Conservation (phyloP, 2,888 invertebrate species). For the Drosophila demipolita region DNA sequence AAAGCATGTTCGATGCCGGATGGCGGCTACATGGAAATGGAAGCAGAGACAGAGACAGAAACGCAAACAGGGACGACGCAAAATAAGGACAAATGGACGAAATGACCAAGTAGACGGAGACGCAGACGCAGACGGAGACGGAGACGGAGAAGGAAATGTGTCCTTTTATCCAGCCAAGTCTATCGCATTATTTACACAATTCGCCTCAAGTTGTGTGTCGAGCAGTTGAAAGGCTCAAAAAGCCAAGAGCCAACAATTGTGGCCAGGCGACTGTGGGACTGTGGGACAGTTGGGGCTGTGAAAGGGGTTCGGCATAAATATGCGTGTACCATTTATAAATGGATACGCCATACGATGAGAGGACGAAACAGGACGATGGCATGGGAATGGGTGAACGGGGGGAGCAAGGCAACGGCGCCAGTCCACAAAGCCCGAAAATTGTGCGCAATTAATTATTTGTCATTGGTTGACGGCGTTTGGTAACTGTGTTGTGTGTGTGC, state of each 20-base stretch:
- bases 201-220: conserved; percentile 69
- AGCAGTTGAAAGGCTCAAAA: conserved; percentile 13
- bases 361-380: conserved; percentile 9
- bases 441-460: conserved; percentile 78
- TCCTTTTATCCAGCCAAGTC: conserved; percentile 64
- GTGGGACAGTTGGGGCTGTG: not conserved
- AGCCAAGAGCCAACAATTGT: conserved; percentile 47
- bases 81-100: not conserved
- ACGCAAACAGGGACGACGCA: conserved; percentile 7
- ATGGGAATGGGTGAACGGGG: not conserved
- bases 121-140: not conserved
- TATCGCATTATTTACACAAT: conserved; percentile 78
- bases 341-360: conserved; percentile 54
- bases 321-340: conserved; percentile 70
- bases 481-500: conserved; percentile 6
- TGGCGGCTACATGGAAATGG: conserved; percentile 15
- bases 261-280: conserved; percentile 1
- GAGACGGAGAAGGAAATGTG: conserved; percentile 19
- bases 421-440: conserved; percentile 55
- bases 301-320: conserved; percentile 50
- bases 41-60: not conserved
- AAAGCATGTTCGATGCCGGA: conserved; percentile 36
- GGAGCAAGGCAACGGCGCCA: conserved; percentile 19
- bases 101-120: not conserved
- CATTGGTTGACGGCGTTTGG: conserved; percentile 63